A percentile compares a stretch with the other conserved stretches of the same genome.
These are phyloP conservation scores for Pelodiscus sinensis DNA, from an alignment of 2,113 vertebrate species.

Conservation along the genomic window DNA sequence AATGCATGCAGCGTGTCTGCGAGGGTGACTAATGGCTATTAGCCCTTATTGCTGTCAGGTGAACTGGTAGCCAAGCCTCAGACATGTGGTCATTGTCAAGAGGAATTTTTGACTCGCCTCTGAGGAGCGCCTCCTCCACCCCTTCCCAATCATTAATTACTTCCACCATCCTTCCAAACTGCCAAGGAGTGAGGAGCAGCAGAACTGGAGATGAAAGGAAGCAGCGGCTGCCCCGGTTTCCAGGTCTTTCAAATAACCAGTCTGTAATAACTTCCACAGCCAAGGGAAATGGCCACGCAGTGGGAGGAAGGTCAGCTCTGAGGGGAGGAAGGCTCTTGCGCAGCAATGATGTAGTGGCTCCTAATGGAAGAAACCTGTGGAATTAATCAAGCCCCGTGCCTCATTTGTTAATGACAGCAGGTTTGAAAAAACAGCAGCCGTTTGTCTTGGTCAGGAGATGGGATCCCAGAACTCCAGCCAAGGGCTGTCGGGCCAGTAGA, in stretches of 20 bases:
- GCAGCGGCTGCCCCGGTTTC: conserved; percentile 61
- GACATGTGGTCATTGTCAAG: conserved; percentile 81
- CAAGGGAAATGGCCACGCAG: conserved; percentile 63
- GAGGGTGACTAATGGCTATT: conserved; percentile 59
- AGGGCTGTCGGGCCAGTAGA: not conserved
- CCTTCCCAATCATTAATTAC: conserved; percentile 74
- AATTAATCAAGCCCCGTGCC: conserved; percentile 67
- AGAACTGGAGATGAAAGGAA: conserved; percentile 80
- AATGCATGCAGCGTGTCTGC: conserved; percentile 32
- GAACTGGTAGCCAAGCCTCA: conserved; percentile 63
- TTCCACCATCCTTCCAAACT: conserved; percentile 79
- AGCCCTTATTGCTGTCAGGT: conserved; percentile 70
- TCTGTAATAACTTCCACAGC: conserved; percentile 76
- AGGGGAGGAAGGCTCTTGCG: conserved; percentile 64
- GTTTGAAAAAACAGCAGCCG: conserved; percentile 19
- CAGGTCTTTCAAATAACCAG: conserved; percentile 76
- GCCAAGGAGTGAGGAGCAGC: conserved; percentile 79
- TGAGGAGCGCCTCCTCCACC: conserved; percentile 55
- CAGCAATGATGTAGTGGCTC: conserved; percentile 76
- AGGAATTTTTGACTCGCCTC: conserved; percentile 81
- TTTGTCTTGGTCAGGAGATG: not conserved
- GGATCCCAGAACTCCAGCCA: not conserved
- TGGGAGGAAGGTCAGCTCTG: conserved; percentile 76
- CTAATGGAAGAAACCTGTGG: conserved; percentile 77
- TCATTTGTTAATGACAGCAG: conserved; percentile 75